These are phyloP conservation scores for Linepithema humile DNA, from an alignment of 1,140 invertebrate genomes.

Conservation along the genomic window DNA sequence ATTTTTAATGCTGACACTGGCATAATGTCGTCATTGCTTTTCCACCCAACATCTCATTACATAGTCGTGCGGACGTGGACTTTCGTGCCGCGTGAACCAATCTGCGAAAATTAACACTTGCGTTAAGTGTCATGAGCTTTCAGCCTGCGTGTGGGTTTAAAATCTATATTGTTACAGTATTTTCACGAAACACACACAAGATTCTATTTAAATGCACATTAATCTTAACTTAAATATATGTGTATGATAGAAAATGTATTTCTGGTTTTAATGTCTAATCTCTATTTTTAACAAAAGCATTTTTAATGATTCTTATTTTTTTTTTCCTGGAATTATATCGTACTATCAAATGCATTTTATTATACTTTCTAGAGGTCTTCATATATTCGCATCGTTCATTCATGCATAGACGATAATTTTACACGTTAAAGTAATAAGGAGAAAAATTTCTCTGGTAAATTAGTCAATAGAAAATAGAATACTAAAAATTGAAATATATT, in stretches of 20 bases:
- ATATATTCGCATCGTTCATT: background rate
- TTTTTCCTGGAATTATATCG: background rate
- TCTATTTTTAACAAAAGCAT: background rate
- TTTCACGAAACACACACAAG: background rate
- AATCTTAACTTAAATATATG: background rate
- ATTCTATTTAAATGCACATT: background rate
- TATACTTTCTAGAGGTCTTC: background rate
- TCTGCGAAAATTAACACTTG: conserved; percentile 1
- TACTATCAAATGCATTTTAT: background rate
- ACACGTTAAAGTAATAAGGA: conserved; percentile 14
- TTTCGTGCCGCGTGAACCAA: background rate
- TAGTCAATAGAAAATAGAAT: background rate
- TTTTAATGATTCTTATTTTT: background rate
- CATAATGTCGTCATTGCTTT: background rate
- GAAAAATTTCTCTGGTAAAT: background rate
- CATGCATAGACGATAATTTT: conserved; percentile 3
- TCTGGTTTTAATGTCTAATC: background rate
- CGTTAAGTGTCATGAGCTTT: background rate
- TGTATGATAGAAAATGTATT: background rate
- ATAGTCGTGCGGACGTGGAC: background rate
- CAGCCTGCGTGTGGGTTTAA: background rate
- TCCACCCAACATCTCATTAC: background rate
- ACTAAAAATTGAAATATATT: background rate
- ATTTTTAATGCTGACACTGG: conserved; percentile 17
- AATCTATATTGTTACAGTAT: background rate